Conservation (phyloP, 2,888 invertebrate species). For the Synanthedon formicaeformis region DNA sequence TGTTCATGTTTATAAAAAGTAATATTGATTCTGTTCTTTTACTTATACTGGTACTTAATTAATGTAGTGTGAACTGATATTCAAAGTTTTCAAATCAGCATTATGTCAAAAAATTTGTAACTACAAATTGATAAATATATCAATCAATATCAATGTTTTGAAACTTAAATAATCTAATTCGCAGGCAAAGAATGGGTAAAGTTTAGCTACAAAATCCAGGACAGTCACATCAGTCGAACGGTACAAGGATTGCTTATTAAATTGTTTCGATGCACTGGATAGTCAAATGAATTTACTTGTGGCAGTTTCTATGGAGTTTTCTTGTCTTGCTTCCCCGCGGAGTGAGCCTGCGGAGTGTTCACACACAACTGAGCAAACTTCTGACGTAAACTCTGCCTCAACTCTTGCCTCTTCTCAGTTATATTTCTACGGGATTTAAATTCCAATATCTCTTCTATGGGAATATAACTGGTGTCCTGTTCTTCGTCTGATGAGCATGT, state of each 20-base stretch:
- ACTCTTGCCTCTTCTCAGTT: conserved; percentile 82
- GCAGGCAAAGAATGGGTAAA: too few relatives aligned
- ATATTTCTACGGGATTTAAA: conserved; percentile 86
- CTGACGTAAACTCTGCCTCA: conserved; percentile 83
- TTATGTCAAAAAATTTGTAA: too few relatives aligned
- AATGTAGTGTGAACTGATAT: too few relatives aligned
- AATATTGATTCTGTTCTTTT: too few relatives aligned
- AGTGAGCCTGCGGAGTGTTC: conserved; percentile 45
- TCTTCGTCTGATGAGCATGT: conserved; percentile 83
- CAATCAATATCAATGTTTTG: too few relatives aligned
- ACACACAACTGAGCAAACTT: conserved; percentile 86
- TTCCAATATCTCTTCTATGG: conserved; percentile 88
- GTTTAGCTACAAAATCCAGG: too few relatives aligned
- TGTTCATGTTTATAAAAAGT: too few relatives aligned
- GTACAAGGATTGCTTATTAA: conserved; percentile 2
- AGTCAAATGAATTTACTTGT: conserved; percentile 1
- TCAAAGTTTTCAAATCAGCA: too few relatives aligned
- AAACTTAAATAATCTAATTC: not conserved
- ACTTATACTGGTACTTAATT: too few relatives aligned
- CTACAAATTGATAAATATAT: too few relatives aligned
- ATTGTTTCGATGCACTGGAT: conserved; percentile 6
- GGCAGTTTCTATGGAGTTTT: conserved; percentile 24
- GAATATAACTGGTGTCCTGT: conserved; percentile 84
- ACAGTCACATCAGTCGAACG: conserved; percentile 1
- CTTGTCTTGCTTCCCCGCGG: conserved; percentile 22